These are phyloP conservation scores for Bos taurus DNA, from an alignment of 2,113 vertebrate species.

Conservation along the genomic window ARS-UCD2.0 NC_037333.1:25558001-25558500, in stretches of 20 bases:
- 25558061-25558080: not conserved
- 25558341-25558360: not conserved
- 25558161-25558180: rapidly evolving
- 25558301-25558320: not conserved
- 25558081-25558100: not conserved
- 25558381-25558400: not conserved
- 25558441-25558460: not conserved
- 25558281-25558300: not conserved
- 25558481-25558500: not conserved
- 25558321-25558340: not conserved
- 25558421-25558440: conserved; percentile 2
- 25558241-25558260: not conserved
- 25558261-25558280: not conserved
- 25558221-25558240: not conserved
- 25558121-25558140: not conserved
- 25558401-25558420: not conserved
- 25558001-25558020: not conserved
- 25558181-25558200: not conserved
- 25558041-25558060: conserved; percentile 6
- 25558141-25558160: rapidly evolving
- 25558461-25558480: not conserved
- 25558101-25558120: conserved; percentile 29
- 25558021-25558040: not conserved
- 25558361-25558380: not conserved
- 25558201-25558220: not conserved